Base-by-base conservation (phyloP, 2,113 vertebrate species). In the Varanus komodoensis region DNA sequence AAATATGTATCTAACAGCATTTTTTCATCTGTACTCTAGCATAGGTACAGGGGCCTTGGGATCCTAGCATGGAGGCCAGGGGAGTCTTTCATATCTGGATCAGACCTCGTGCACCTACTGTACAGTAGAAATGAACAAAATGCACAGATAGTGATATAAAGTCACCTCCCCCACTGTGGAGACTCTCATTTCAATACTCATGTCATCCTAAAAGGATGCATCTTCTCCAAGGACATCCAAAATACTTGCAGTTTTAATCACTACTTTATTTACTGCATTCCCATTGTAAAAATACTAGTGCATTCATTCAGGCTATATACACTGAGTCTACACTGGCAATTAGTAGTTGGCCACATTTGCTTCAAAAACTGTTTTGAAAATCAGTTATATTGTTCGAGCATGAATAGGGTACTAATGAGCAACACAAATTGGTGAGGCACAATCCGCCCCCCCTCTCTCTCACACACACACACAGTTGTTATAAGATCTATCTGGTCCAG, bases 351-450 rank as follows among this genome's bases (percentile, higher is more conserved):
- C n/a, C 73, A 87, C 38, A 64, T 44, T 11, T 25, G 8, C 21
- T 87, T n/a, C 54, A 29, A 77, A 87, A 44, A 27, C 25, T 78
- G 6, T 9, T 9, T 48, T 71, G 54, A 64, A 61, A 87, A 77
- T 87, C 86, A 71, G 27, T 87, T 75, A 38, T 64, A 77, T 78
- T 78, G 73, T 87, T 57, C 54, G 32, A 86, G 32, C 17, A 34
- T 86, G 84, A 86, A 85, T 73, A 7, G 27, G 25, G 29, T 23
- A n/a, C 14, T 85, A 86, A 86, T 75, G n/a, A 57, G 32, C 71
- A 75, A 19, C 7, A 9, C 5, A 77, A 48, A 87, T 23, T 29
- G 34, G 73, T 11, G 6, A 64, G 14, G 14, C 11, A 23, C 32
- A 34, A 44, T 44, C 38, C 38, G n/a, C 38, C 38, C 38, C 38